Evolutionary conservation across 2,797 vertebrate genomes (phyloP).

Genomic region (Sphenopsis melanotis): DNA sequence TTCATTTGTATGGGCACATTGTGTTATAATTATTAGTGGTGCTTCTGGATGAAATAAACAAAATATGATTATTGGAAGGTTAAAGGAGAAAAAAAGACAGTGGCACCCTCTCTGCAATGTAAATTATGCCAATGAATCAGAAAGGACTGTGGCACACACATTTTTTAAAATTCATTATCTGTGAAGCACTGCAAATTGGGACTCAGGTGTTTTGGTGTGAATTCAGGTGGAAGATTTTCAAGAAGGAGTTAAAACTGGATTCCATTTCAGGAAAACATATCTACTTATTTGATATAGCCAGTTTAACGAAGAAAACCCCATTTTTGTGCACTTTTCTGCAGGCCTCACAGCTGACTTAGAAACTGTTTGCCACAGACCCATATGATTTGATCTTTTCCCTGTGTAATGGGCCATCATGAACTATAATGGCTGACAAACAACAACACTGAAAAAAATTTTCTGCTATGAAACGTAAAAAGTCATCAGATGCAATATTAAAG

Average conservation of each 20-base stretch:
- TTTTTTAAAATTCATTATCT: slow-evolving; percentile 20
- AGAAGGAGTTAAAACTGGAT: neutral
- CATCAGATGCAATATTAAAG: neutral
- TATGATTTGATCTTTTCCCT: neutral
- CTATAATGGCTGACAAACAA: neutral
- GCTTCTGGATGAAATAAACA: slow-evolving; percentile 51
- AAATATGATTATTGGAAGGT: slow-evolving; percentile 59
- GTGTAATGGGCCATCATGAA: neutral
- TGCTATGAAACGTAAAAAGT: neutral
- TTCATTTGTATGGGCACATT: slow-evolving; percentile 42
- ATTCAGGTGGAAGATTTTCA: neutral
- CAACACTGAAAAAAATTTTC: neutral
- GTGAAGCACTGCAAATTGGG: neutral
- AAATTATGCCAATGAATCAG: slow-evolving; percentile 12
- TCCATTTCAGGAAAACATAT: neutral
- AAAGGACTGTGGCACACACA: neutral
- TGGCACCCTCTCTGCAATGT: neutral
- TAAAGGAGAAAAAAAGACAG: slow-evolving; percentile 54
- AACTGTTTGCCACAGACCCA: neutral
- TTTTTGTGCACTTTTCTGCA: neutral
- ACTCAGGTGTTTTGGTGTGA: neutral
- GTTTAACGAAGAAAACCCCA: neutral
- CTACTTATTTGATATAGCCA: neutral
- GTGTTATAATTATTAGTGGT: slow-evolving; percentile 60
- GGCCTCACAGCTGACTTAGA: neutral